A percentile compares a stretch with the other conserved stretches of the same genome.
Conservation (phyloP, 2,888 invertebrate species). For the Zonitis immaculata region DNA sequence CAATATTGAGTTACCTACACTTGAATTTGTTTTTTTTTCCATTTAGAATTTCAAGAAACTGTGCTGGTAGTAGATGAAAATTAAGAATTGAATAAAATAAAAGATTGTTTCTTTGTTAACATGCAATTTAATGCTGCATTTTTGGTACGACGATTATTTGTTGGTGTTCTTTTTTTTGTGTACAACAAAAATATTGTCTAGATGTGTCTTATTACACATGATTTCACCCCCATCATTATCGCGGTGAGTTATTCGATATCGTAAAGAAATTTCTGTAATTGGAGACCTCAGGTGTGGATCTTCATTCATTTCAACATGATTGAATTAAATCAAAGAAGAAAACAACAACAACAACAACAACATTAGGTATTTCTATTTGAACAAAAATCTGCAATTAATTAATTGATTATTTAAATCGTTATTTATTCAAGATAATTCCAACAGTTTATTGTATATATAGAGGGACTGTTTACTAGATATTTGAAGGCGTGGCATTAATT, state of each 20-base stretch:
- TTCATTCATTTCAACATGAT: not conserved
- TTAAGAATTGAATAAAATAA: too few species aligned
- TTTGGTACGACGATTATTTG: too few species aligned
- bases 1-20: too few species aligned
- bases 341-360: not conserved
- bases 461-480: constrained; percentile 15
- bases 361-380: too few species aligned
- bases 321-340: not conserved
- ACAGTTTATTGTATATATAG: constrained; percentile 22
- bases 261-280: not conserved
- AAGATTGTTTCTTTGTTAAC: too few species aligned
- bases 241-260: not conserved
- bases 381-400: not conserved
- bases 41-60: too few species aligned
- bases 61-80: too few species aligned
- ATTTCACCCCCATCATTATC: constrained; percentile 5
- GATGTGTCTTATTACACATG: constrained; percentile 1
- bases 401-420: not conserved
- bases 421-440: constrained; percentile 6
- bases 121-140: not conserved
- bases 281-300: constrained; percentile 1
- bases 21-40: too few species aligned
- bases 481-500: constrained; percentile 20
- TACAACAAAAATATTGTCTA: not conserved
- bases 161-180: not conserved